Evolutionary conservation across 1,140 invertebrate genomes (phyloP).

Genomic region (Linepithema humile): DNA sequence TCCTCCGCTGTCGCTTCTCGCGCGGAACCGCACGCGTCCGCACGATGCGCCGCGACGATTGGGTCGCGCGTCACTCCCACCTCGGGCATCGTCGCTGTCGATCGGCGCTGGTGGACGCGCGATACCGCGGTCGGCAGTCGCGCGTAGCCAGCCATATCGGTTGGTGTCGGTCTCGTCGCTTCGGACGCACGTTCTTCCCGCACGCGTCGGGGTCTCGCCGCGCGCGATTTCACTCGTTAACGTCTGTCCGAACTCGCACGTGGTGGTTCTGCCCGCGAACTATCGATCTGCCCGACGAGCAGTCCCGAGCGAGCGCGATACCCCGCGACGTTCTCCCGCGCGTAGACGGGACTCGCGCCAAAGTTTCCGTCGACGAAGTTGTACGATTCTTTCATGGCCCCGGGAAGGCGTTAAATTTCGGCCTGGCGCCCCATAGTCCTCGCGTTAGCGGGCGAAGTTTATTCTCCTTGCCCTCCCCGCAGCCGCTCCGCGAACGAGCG

Average conservation of each 20-base stretch:
- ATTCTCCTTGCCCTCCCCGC: conserved; percentile 22
- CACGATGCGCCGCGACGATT: conserved; percentile 38
- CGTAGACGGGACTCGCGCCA: neutral
- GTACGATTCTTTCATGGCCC: conserved; percentile 74
- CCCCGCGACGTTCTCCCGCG: neutral
- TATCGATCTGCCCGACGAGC: conserved; percentile 3
- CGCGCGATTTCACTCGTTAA: neutral
- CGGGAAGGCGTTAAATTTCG: conserved; percentile 71
- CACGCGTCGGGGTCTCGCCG: neutral
- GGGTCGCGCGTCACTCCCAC: conserved; percentile 53
- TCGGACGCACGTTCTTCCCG: neutral
- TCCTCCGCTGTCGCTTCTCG: conserved; percentile 7
- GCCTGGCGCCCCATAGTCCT: conserved; percentile 67
- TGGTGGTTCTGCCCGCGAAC: neutral
- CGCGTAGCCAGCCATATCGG: conserved; percentile 54
- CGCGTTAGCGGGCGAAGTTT: conserved; percentile 74
- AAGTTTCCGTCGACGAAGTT: conserved; percentile 64
- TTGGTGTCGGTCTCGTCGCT: neutral
- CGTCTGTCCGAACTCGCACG: neutral
- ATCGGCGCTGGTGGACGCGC: conserved; percentile 47
- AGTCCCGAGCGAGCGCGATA: neutral
- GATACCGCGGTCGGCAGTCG: conserved; percentile 57
- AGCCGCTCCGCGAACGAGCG: neutral
- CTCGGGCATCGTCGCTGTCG: conserved; percentile 11
- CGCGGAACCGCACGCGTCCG: neutral